A percentile compares a stretch with the other conserved stretches of the same genome.
These are phyloP conservation scores for Liopterus haemorrhoidalis DNA, from an alignment of 2,888 invertebrate species.

Conservation along the genomic window DNA sequence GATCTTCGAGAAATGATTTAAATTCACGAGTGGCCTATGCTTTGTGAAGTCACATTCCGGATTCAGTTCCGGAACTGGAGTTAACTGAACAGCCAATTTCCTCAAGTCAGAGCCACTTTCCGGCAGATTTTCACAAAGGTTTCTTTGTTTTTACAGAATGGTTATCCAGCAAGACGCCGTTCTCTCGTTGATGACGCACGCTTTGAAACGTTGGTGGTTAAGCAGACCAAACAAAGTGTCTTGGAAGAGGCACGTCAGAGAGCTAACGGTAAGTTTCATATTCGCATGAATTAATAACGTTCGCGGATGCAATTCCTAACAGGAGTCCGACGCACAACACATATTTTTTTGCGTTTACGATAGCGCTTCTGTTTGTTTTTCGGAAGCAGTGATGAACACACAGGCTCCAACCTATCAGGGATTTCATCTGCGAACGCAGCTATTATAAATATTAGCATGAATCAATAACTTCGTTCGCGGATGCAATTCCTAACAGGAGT, in stretches of 20 bases:
- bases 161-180: constrained; percentile 89
- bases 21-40: background rate
- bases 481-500: too few relatives aligned
- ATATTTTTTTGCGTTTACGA: too few relatives aligned
- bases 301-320: too few relatives aligned
- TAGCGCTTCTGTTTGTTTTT: too few relatives aligned
- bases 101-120: constrained; percentile 10
- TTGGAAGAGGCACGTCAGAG: constrained; percentile 84
- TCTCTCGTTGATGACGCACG: constrained; percentile 96
- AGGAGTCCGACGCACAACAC: too few relatives aligned
- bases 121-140: constrained; percentile 8
- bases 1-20: too few relatives aligned
- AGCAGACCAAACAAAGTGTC: constrained; percentile 89
- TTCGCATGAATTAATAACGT: background rate
- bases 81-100: constrained; percentile 22
- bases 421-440: too few relatives aligned
- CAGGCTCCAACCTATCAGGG: too few relatives aligned
- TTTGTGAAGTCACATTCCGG: constrained; percentile 5
- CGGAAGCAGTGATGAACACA: too few relatives aligned
- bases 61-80: constrained; percentile 12
- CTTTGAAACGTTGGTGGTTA: constrained; percentile 93
- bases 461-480: too few relatives aligned
- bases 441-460: too few relatives aligned
- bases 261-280: constrained; percentile 67
- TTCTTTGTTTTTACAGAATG: constrained; percentile 69